phyloP scores from a whole-genome alignment of 2,888 invertebrate genomes.

The Opisthograptis luteolata region DNA sequence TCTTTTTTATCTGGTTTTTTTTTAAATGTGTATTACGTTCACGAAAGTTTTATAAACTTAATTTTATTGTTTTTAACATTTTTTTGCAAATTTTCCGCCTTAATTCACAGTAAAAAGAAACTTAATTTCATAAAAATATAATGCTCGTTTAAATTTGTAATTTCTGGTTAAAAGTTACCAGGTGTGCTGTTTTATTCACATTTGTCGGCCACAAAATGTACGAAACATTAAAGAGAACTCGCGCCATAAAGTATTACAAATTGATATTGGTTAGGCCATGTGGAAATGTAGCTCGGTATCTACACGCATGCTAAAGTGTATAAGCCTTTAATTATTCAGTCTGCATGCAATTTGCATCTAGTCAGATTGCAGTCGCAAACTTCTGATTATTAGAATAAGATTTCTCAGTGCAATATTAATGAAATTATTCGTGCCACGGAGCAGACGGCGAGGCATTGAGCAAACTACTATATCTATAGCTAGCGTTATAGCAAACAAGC shows the following conservation, averaged over 20 bases:
- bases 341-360: constrained; percentile 73
- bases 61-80: constrained; percentile 1
- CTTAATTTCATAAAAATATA: constrained; percentile 20
- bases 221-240: constrained; percentile 34
- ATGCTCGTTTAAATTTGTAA: constrained; percentile 34
- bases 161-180: constrained; percentile 35
- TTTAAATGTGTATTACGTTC: too few species aligned
- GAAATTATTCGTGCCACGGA: constrained; percentile 63
- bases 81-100: constrained; percentile 7
- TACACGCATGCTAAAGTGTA: not conserved
- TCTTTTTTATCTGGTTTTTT: too few species aligned
- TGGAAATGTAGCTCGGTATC: not conserved
- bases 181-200: constrained; percentile 34
- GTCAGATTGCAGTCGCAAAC: constrained; percentile 68
- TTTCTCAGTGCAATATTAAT: constrained; percentile 67
- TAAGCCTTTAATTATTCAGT: constrained; percentile 65
- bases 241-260: constrained; percentile 26
- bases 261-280: constrained; percentile 21
- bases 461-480: constrained; percentile 25
- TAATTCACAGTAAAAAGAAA: constrained; percentile 10
- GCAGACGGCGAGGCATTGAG: constrained; percentile 44
- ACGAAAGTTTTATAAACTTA: too few species aligned
- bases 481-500: constrained; percentile 8
- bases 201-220: constrained; percentile 28
- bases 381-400: constrained; percentile 76